These are phyloP conservation scores for Drosophila guanche DNA, from an alignment of 1,140 invertebrate species.

Conservation along the genomic window DNA sequence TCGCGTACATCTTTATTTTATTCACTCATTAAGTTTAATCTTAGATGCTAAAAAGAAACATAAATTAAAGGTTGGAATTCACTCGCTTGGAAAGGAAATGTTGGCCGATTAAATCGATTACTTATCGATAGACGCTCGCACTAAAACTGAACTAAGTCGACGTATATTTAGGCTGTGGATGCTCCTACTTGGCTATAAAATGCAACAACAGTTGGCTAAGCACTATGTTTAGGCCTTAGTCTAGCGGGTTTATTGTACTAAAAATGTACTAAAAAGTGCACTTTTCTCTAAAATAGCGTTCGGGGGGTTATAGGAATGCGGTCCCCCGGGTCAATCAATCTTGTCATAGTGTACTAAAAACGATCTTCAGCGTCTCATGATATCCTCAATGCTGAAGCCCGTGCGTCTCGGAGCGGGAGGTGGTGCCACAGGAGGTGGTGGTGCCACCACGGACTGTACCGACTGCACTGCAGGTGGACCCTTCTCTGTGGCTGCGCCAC, in stretches of 20 bases:
- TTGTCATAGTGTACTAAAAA: constrained; percentile 10
- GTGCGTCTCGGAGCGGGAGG: constrained; percentile 84
- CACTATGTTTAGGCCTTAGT: constrained; percentile 18
- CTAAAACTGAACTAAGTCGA: constrained; percentile 31
- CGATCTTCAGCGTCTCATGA: constrained; percentile 86
- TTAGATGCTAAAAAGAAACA: constrained; percentile 55
- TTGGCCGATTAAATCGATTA: constrained; percentile 28
- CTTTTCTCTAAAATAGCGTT: constrained; percentile 42
- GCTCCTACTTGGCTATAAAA: constrained; percentile 35
- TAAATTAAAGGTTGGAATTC: constrained; percentile 68
- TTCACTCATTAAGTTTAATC: constrained; percentile 63
- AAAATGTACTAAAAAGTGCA: constrained; percentile 30
- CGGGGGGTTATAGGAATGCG: background rate
- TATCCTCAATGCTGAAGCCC: constrained; percentile 90
- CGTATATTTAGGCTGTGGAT: constrained; percentile 21
- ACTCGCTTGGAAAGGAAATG: constrained; percentile 21
- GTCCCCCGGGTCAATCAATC: constrained; percentile 4
- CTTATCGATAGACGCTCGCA: constrained; percentile 67
- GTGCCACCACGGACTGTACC: constrained; percentile 4
- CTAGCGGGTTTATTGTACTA: constrained; percentile 38
- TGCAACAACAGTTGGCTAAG: constrained; percentile 45
- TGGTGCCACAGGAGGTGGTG: constrained; percentile 81
- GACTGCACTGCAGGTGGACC: constrained; percentile 16
- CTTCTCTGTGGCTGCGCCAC: constrained; percentile 40
- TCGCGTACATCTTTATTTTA: constrained; percentile 18